Base-by-base conservation (phyloP, 2,113 vertebrate genomes). In the Geothlypis trichas region DNA sequence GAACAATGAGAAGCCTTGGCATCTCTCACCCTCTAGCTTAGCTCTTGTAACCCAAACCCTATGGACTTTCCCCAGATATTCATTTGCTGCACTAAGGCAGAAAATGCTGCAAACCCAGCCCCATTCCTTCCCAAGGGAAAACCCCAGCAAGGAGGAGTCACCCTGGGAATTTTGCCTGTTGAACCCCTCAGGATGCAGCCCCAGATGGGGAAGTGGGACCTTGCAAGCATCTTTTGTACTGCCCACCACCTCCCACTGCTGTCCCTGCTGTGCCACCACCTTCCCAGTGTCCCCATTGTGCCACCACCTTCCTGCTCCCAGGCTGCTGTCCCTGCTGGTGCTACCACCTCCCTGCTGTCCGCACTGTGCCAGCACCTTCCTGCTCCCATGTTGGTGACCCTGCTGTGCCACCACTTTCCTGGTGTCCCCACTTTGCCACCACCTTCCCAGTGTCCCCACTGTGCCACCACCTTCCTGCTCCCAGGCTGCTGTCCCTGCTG, bases 271-370 rank as follows among this genome's bases (percentile, higher is more conserved):
- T 19, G 52, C 28, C 52, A 54, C 52, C 30, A 12, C 28, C 13
- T 41, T 0, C 74, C 35, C 28, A 4, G 1, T 4, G 7, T 20
- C 18, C 24, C 13, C 5, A 1, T 6, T 16, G 11, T 37, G 73
- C 11, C n/a, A 47, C 8, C 20, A 14, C n/a, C 15, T 30, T 1
- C 49, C 37, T 37, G 37, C 37, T 47, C 46, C 11, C 22, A 13
- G n/a, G n/a, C 84, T 76, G 37, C 2, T 44, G 39, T 44, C 30
- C 71, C 39, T 1, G 2, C 52, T 44, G 28, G n/a, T 19, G 52
- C 28, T 28, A 54, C 52, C 30, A 12, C 28, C 13, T 41, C 0
- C 74, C 35, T n/a, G 5, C 1, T 4, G 7, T 20, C 18, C 24
- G 12, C 5, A 1, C 8, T 16, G 11, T 37, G 73, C 11, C n/a